Percentiles rank a stretch among this genome's conserved stretches.
phyloP scores from a whole-genome alignment of 1,140 invertebrate genomes.

The Manduca sexta region DNA sequence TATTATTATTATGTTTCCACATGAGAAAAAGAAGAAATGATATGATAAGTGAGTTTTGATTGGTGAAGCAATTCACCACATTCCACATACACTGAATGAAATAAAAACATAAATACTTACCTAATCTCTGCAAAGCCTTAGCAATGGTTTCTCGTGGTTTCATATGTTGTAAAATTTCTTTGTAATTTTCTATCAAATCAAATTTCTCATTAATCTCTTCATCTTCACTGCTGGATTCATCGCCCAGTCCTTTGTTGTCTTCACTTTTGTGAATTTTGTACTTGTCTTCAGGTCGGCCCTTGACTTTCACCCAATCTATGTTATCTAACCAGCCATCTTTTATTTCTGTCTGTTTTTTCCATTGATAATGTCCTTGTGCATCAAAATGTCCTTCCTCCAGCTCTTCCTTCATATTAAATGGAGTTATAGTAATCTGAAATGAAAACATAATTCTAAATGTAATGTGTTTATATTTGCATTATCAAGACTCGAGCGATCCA shows the following conservation, averaged over 20 bases:
- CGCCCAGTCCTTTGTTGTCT: constrained; percentile 54
- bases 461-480: background rate
- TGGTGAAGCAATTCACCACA: no score
- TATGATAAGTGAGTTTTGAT: no score
- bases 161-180: constrained; percentile 86
- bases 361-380: constrained; percentile 94
- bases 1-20: no score
- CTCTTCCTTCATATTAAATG: constrained; percentile 99
- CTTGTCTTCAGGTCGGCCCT: constrained; percentile 67
- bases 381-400: constrained; percentile 98
- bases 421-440: constrained; percentile 89
- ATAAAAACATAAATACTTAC: constrained; percentile 58
- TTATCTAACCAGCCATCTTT: constrained; percentile 97
- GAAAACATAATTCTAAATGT: background rate
- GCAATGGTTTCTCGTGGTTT: constrained; percentile 90
- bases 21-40: no score
- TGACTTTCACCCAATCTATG: constrained; percentile 92
- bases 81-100: no score
- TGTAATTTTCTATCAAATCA: constrained; percentile 79
- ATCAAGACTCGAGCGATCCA: no score
- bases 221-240: constrained; percentile 75
- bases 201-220: constrained; percentile 76
- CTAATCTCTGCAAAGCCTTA: constrained; percentile 87
- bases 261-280: constrained; percentile 66
- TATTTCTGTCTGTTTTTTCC: constrained; percentile 92